A percentile compares a stretch with the other conserved stretches of the same genome.
Evolutionary conservation across 2,797 vertebrate species (phyloP).

Genomic region (Chanos chanos): DNA sequence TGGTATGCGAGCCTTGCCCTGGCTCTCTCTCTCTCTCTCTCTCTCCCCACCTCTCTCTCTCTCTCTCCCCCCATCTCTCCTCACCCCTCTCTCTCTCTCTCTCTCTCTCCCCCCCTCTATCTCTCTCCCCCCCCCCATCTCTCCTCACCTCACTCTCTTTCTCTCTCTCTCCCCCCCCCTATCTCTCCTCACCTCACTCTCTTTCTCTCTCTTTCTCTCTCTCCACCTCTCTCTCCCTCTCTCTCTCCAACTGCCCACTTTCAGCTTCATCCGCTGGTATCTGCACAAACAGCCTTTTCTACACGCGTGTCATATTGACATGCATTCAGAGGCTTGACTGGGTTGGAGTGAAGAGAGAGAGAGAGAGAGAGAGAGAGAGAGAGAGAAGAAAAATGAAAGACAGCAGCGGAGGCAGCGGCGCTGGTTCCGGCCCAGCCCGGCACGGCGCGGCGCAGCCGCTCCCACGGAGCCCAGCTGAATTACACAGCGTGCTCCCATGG

Average conservation of each 20-base stretch:
- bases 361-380: no score
- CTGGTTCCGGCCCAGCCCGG: no score
- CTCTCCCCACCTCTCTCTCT: constrained; percentile 26
- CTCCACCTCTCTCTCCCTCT: constrained; percentile 32
- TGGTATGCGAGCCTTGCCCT: constrained; percentile 47
- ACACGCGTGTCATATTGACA: constrained; percentile 5
- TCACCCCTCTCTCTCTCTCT: constrained; percentile 21
- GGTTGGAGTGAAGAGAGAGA: no score
- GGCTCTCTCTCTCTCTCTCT: constrained; percentile 26
- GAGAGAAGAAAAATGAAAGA: no score
- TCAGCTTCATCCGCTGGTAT: constrained; percentile 31
- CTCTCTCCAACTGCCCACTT: constrained; percentile 45
- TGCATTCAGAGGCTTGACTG: no score
- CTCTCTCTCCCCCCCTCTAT: constrained; percentile 21
- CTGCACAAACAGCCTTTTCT: constrained; percentile 19
- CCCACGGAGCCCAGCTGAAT: no score
- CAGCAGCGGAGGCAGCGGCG: no score
- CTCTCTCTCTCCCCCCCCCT: constrained; percentile 21
- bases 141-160: constrained; percentile 43
- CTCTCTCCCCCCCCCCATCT: constrained; percentile 39
- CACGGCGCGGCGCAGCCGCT: no score
- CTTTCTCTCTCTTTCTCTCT: constrained; percentile 18
- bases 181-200: constrained; percentile 24
- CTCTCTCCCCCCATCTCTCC: constrained; percentile 29
- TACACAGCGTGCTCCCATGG: no score